phyloP scores from a whole-genome alignment of 2,888 invertebrate species.

The Cataglyphis cursor region DNA sequence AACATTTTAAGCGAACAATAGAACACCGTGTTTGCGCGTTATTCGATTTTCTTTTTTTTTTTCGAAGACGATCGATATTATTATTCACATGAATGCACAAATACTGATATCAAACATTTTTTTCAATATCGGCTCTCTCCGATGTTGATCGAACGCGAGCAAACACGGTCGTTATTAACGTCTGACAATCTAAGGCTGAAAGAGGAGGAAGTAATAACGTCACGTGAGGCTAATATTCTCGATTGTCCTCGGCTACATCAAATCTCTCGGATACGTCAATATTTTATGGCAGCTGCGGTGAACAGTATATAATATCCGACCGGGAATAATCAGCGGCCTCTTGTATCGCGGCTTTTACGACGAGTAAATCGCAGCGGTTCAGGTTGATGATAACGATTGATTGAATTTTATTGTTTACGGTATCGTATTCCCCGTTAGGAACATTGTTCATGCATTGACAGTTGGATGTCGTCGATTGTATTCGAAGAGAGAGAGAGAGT shows the following conservation, averaged over 20 bases:
- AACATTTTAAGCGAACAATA: slow-evolving; percentile 6
- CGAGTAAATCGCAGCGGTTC: slow-evolving; percentile 9
- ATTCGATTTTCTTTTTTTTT: not conserved
- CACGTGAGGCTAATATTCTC: slow-evolving; percentile 29
- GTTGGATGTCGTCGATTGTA: slow-evolving; percentile 24
- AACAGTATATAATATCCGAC: slow-evolving; percentile 44
- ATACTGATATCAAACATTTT: slow-evolving; percentile 32
- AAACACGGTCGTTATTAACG: slow-evolving; percentile 35
- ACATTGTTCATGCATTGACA: slow-evolving; percentile 2
- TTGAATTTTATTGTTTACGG: slow-evolving; percentile 39
- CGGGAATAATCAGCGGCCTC: slow-evolving; percentile 40
- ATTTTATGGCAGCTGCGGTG: slow-evolving; percentile 35
- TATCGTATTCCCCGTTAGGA: slow-evolving; percentile 4
- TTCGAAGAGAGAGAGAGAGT: not conserved
- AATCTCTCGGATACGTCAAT: slow-evolving; percentile 46
- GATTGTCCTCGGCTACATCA: slow-evolving; percentile 33
- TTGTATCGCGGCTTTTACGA: not conserved
- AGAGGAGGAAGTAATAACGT: slow-evolving; percentile 35
- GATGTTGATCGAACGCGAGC: not conserved
- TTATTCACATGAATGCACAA: slow-evolving; percentile 22
- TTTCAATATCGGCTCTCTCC: slow-evolving; percentile 32
- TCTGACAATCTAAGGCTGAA: slow-evolving; percentile 1
- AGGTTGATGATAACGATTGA: slow-evolving; percentile 30
- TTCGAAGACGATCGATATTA: not conserved
- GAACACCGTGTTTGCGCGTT: not conserved